Evolutionary conservation across 2,888 invertebrate species (phyloP).

Genomic region (Aphelenchoides bicaudatus): DNA sequence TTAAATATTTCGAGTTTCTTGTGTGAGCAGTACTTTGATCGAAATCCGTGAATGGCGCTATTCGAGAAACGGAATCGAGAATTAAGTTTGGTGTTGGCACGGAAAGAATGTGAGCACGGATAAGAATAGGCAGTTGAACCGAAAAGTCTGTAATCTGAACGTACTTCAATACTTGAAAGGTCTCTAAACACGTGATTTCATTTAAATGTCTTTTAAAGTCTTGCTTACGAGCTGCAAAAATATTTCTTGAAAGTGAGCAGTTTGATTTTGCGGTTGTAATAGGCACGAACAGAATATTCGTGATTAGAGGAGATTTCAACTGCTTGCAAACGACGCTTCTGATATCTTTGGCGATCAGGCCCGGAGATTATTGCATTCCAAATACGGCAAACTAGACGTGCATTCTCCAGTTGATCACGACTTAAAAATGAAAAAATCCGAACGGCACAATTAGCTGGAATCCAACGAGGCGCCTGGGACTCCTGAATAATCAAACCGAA

Average conservation of each 20-base stretch:
- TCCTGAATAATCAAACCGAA: no score
- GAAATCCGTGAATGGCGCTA: no score
- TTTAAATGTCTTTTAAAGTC: no score
- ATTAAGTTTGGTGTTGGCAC: no score
- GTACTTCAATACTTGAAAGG: no score
- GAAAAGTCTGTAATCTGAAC: no score
- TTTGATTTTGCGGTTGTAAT: constrained; percentile 3
- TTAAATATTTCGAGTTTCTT: constrained; percentile 7
- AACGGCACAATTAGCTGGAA: constrained; percentile 27
- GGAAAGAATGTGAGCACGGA: no score
- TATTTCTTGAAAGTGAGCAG: constrained; percentile 22
- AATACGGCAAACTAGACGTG: constrained; percentile 25
- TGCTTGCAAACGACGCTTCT: constrained; percentile 19
- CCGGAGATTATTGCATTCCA: constrained; percentile 23
- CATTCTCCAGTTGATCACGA: constrained; percentile 31
- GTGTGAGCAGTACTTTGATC: no score
- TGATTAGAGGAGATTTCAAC: constrained; percentile 21
- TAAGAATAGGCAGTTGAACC: no score
- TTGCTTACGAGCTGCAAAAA: constrained; percentile 18
- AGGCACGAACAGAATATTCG: constrained; percentile 19
- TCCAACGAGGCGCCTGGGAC: no score
- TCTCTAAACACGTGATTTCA: no score
- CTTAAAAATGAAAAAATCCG: constrained; percentile 26
- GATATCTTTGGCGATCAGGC: constrained; percentile 2
- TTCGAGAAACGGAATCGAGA: no score